These are phyloP conservation scores for Adoxophyes honmai DNA, from an alignment of 1,140 invertebrate genomes.

Conservation along the genomic window DNA sequence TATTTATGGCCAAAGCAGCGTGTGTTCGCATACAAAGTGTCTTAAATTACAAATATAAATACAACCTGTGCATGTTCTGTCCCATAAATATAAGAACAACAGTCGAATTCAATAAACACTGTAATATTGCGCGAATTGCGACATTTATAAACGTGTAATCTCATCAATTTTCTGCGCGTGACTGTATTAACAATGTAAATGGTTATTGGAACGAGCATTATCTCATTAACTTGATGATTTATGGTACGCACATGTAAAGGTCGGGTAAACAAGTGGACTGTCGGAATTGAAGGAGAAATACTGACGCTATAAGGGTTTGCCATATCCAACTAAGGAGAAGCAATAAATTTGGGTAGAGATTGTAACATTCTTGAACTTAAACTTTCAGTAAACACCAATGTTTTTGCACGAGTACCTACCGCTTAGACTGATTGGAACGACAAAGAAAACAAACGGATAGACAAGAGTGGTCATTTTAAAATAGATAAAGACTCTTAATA, in stretches of 20 bases:
- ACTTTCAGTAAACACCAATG: too few relatives aligned
- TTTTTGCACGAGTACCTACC: too few relatives aligned
- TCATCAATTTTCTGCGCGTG: conserved; percentile 3
- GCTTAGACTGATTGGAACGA: too few relatives aligned
- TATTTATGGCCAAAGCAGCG: conserved; percentile 1
- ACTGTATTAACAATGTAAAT: conserved; percentile 9
- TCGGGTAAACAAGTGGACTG: background rate
- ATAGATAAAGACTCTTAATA: too few relatives aligned
- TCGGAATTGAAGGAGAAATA: background rate
- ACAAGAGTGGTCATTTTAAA: too few relatives aligned
- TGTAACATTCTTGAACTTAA: too few relatives aligned
- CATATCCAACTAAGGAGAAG: too few relatives aligned
- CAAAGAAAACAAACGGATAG: too few relatives aligned
- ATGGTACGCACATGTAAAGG: background rate
- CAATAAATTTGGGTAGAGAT: too few relatives aligned
- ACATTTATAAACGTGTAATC: background rate
- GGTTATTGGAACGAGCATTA: background rate
- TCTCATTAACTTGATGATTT: conserved; percentile 2
- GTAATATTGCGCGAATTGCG: background rate
- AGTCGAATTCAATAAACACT: background rate
- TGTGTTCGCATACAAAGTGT: background rate
- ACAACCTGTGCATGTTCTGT: background rate
- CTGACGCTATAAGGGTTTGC: too few relatives aligned
- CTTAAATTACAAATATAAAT: background rate
- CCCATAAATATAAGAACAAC: background rate